These are phyloP conservation scores for Climacteris rufus DNA, from an alignment of 2,113 vertebrate genomes.

Conservation along the genomic window DNA sequence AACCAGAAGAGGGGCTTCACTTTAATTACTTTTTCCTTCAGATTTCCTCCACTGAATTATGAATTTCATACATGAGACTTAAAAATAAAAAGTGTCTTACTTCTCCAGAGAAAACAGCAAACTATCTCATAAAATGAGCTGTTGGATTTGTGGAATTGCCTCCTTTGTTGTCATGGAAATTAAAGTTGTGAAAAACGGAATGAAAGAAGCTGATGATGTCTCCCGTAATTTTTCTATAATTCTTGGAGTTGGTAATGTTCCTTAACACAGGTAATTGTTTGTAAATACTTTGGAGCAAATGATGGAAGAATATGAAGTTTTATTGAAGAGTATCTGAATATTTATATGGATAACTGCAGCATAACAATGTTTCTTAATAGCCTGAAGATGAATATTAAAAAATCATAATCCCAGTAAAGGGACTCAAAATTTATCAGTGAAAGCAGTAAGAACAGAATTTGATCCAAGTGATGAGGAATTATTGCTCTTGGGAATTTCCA, in stretches of 20 bases:
- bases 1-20: constrained; percentile 12
- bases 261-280: background rate
- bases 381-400: background rate
- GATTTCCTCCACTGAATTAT: constrained; percentile 21
- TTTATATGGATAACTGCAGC: background rate
- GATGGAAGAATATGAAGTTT: background rate
- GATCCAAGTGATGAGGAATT: background rate
- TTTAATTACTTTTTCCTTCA: constrained; percentile 57
- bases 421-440: background rate
- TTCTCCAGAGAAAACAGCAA: constrained; percentile 27
- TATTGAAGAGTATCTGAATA: background rate
- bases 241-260: background rate
- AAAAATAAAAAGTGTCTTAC: background rate
- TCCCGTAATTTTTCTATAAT: background rate
- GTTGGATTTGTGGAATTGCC: constrained; percentile 17
- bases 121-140: constrained; percentile 31
- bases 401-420: background rate
- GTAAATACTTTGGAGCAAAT: background rate
- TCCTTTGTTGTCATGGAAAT: constrained; percentile 58
- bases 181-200: constrained; percentile 48
- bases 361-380: background rate
- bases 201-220: constrained; percentile 17
- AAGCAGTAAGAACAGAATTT: background rate
- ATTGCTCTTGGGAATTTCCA: background rate
- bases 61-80: constrained; percentile 29